Base-by-base conservation (phyloP, 2,113 vertebrate species). In the Ictidomys tridecemlineatus region DNA sequence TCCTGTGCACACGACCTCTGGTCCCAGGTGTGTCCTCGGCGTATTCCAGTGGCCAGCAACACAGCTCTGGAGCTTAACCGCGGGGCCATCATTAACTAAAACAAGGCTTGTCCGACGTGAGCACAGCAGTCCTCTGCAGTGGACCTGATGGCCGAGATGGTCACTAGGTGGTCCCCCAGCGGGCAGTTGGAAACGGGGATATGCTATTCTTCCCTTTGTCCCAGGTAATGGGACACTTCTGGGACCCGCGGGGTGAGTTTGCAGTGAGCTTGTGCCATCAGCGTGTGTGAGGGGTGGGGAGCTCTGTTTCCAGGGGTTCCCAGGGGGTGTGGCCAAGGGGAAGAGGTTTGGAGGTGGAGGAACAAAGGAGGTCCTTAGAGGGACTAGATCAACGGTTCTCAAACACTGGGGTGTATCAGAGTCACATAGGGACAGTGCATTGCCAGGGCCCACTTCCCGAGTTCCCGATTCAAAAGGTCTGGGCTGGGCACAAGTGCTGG, bases 61-160 rank as follows among this genome's bases (percentile, higher is more conserved):
- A 24, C 42, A 17, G 14, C 28, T 32, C 2, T 51, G 30, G 3
- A 6, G 32, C 77, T 79, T 20, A 32, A 32, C 63, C 63, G 13
- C 24, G 51, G 78, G 34, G 34, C 48, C 48, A 34, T 34, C 10
- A 18, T 20, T 58, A 20, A 8, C 7, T 22, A 58, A 8, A 8
- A 22, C 56, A 0, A 22, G 18, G 56, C 6, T 20, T 20, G 2
- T 20, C 6, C 18, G 0, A 2, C 26, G 4, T 65, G 28, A 24
- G 61, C 61, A 63, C 24, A 2, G 26, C 24, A 8, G 61, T 63
- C 22, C 61, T 28, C 61, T 10, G 22, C 56, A 28, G 22, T 53
- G 8, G 9, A 10, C 5, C 77, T 83, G 56, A 8, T 13, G 14
- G 20, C 10, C 8, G 6, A 63, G 58, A 39, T 14, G 3, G 32